A percentile compares a stretch with the other conserved stretches of the same genome.
Evolutionary conservation across 2,113 vertebrate genomes (phyloP).

Genomic region (Erpornis zantholeuca): DNA sequence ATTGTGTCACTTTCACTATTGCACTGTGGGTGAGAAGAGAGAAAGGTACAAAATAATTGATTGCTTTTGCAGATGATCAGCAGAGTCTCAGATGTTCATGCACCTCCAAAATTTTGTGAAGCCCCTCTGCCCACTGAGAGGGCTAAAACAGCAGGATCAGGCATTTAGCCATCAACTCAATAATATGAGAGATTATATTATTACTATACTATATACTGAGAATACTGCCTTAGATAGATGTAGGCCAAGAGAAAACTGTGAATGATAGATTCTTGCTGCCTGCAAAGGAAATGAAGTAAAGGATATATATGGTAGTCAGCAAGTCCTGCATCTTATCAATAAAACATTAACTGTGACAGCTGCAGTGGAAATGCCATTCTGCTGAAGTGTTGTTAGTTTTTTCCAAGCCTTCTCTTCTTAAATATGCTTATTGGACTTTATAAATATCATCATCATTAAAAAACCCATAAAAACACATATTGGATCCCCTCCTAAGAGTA

Average conservation of each 20-base stretch:
- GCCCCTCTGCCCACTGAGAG: not conserved
- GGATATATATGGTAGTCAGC: not conserved
- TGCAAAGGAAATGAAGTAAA: not conserved
- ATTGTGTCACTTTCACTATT: not conserved
- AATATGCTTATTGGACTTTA: not conserved
- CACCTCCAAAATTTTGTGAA: not conserved
- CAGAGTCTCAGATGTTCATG: not conserved
- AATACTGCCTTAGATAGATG: not conserved
- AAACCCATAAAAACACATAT: not conserved
- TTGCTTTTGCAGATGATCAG: not conserved
- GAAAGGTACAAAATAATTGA: not conserved
- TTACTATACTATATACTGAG: not conserved
- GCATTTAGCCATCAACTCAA: not conserved
- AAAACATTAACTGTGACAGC: not conserved
- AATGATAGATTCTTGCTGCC: not conserved
- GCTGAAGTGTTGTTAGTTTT: not conserved
- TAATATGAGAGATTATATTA: not conserved
- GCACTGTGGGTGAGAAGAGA: not conserved
- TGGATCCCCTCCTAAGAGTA: not conserved
- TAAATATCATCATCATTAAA: not conserved
- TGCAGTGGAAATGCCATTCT: not conserved
- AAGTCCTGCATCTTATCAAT: constrained; percentile 5
- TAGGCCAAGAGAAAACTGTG: not conserved
- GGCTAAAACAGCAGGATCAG: not conserved
- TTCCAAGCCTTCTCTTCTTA: not conserved